phyloP scores from a whole-genome alignment of 2,113 vertebrate genomes.

The Equus quagga region DNA sequence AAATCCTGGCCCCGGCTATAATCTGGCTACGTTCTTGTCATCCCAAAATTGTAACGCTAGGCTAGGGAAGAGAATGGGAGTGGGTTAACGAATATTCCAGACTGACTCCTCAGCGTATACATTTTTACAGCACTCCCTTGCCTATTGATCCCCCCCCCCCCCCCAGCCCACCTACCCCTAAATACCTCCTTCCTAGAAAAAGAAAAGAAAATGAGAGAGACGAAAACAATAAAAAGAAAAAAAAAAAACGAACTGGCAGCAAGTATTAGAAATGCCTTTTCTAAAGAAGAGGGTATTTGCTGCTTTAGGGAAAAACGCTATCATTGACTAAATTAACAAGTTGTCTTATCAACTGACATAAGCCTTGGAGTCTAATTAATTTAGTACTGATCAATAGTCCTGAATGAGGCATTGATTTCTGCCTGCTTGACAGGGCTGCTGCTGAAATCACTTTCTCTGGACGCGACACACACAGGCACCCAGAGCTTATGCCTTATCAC shows the following conservation, averaged over 20 bases:
- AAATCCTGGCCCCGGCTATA: constrained; percentile 64
- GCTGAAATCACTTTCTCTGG: constrained; percentile 82
- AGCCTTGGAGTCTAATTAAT: constrained; percentile 94
- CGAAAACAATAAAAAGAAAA: background rate
- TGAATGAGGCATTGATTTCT: constrained; percentile 94
- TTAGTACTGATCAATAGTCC: constrained; percentile 92
- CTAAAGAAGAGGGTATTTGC: constrained; percentile 90
- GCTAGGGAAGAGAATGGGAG: constrained; percentile 56
- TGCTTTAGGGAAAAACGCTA: constrained; percentile 92
- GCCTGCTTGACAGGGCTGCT: constrained; percentile 79
- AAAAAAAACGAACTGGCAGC: constrained; percentile 32
- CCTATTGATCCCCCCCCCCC: background rate
- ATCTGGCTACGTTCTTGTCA: constrained; percentile 73
- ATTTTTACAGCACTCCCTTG: background rate
- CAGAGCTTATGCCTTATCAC: constrained; percentile 12
- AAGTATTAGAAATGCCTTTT: constrained; percentile 87
- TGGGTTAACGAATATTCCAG: constrained; percentile 65
- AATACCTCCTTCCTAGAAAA: background rate
- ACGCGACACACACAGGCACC: background rate
- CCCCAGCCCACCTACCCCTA: background rate
- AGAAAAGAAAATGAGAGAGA: background rate
- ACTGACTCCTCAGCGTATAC: constrained; percentile 69
- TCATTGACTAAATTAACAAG: constrained; percentile 93
- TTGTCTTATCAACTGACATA: constrained; percentile 93
- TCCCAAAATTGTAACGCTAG: background rate